Evolutionary conservation across 2,888 invertebrate genomes (phyloP), one percentile per base, ranked within the genome.

Genomic region (Anaspis maculata): DNA sequence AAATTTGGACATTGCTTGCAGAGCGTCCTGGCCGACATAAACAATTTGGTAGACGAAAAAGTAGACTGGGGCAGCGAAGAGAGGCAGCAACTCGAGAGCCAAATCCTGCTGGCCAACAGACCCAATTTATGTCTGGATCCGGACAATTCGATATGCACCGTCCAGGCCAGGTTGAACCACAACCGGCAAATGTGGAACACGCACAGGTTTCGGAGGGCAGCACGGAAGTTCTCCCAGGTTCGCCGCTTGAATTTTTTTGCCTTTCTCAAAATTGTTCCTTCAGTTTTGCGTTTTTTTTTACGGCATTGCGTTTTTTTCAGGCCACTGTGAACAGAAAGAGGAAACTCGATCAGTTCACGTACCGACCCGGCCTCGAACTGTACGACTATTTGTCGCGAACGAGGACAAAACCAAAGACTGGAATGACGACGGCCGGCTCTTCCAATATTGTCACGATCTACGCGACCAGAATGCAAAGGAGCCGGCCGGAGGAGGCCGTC

Each of bases 71-170:
- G 77, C 15, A 74, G 76, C 13, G 85, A 88, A 44, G 89, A 89
- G 56, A 73, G 80, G 38, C 72, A 83, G 34, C 72, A 77, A 29
- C 66, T 90, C 35, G 95, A 95, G 63, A 86, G 89, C 42, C 84
- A 88, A 49, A 64, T 95, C 39, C 77, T 94, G 22, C 74, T 88
- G 54, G 86, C 87, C 9, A 86, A 89, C 3, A 80, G 86, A 42
- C 89, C 88, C 9, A 87, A 86, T 3, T 68, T 95, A 19, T 94
- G 91, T 62, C 72, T 95, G 30, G 91, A 92, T 66, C 90, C 94
- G 3, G 80, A 85, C 53, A 88, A 88, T 2, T 76, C 82, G 14
- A 81, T 90, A 24, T 83, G 85, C 15, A 66, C 84, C 29, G 71
- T 84, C 35, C 78, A 83, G 15, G 85, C 87, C 30, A 74, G 79